Evolutionary conservation across 2,888 invertebrate genomes (phyloP).

Genomic region (Epistrophella euchroma): DNA sequence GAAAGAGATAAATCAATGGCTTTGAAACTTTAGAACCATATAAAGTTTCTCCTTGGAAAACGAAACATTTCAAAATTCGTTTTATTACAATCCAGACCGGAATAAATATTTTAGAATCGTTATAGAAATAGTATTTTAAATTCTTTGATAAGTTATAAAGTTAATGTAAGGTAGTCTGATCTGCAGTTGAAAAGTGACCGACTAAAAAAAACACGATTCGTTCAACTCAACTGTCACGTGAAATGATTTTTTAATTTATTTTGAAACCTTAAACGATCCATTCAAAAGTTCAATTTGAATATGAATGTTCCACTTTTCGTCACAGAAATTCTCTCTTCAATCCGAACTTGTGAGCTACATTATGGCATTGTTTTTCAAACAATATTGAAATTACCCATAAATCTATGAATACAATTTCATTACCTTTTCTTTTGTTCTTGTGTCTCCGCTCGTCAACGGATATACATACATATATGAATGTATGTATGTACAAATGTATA

Average conservation of each 20-base stretch:
- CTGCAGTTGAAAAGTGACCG: too few relatives aligned
- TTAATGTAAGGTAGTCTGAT: too few relatives aligned
- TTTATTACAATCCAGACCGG: too few relatives aligned
- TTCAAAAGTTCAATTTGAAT: slow-evolving; percentile 54
- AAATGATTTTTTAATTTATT: slow-evolving; percentile 3
- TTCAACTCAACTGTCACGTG: background rate
- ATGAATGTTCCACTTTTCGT: background rate
- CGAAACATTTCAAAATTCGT: too few relatives aligned
- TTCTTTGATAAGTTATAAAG: too few relatives aligned
- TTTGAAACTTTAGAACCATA: too few relatives aligned
- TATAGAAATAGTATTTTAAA: too few relatives aligned
- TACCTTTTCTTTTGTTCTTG: slow-evolving; percentile 38
- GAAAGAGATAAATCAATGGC: too few relatives aligned
- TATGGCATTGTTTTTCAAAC: slow-evolving; percentile 65
- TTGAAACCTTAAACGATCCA: slow-evolving; percentile 54
- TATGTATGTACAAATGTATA: slow-evolving; percentile 39
- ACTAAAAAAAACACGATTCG: too few relatives aligned
- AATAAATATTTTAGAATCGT: too few relatives aligned
- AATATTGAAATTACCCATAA: slow-evolving; percentile 75
- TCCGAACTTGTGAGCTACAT: background rate
- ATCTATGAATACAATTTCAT: slow-evolving; percentile 73
- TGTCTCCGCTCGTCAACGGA: slow-evolving; percentile 1
- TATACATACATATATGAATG: slow-evolving; percentile 8
- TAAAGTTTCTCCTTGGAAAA: too few relatives aligned
- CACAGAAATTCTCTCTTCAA: background rate